Conservation (phyloP, 2,888 invertebrate species). For the Acholoe squamosa region DNA sequence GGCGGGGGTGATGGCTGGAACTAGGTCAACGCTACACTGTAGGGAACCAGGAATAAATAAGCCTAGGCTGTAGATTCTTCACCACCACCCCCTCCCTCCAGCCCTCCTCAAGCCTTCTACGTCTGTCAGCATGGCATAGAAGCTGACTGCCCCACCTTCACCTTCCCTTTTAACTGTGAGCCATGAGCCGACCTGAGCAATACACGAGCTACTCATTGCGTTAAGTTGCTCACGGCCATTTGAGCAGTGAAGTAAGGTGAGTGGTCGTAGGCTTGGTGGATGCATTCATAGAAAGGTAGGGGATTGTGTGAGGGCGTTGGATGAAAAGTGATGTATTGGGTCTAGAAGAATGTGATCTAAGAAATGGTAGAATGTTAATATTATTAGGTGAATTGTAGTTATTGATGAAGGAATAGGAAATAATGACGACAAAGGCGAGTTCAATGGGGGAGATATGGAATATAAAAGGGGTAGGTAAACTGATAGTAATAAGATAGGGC, state of each 20-base stretch:
- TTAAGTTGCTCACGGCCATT: not conserved
- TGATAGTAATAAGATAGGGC: not conserved
- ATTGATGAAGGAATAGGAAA: too few relatives aligned
- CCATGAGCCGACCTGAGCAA: not conserved
- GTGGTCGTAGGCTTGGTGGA: not conserved
- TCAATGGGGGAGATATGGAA: too few relatives aligned
- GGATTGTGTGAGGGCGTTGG: not conserved
- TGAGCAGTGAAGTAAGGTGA: not conserved
- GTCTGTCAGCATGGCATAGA: not conserved
- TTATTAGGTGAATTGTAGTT: not conserved
- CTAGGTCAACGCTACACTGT: not conserved
- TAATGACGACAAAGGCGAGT: not conserved
- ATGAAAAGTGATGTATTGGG: not conserved
- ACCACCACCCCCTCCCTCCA: not conserved
- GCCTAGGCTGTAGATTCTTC: not conserved
- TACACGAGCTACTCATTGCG: not conserved
- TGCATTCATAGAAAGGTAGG: not conserved
- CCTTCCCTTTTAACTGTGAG: conserved; percentile 6
- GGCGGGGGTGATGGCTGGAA: not conserved
- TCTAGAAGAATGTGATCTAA: not conserved
- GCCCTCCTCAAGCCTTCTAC: not conserved
- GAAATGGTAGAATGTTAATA: not conserved
- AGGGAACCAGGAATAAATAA: not conserved
- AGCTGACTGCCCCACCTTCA: conserved; percentile 8
- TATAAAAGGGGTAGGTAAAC: too few relatives aligned